A percentile compares a stretch with the other conserved stretches of the same genome.
phyloP scores from a whole-genome alignment of 2,888 invertebrate genomes.

The Gnatocerus cornutus region DNA sequence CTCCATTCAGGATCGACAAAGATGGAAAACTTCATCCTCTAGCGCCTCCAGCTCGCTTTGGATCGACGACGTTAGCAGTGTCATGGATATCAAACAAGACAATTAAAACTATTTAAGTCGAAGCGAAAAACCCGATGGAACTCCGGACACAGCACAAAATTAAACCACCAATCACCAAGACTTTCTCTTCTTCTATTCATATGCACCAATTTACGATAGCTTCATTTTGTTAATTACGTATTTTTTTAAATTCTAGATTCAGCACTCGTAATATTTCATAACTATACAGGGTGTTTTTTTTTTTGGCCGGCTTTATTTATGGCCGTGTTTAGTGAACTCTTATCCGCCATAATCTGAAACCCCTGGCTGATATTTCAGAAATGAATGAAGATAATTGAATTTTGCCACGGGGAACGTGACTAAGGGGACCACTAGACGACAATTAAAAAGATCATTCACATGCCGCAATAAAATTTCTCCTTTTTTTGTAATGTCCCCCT shows the following conservation, averaged over 20 bases:
- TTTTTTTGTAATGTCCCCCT: conserved; percentile 17
- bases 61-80: conserved; percentile 38
- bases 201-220: conserved; percentile 20
- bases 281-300: conserved; percentile 38
- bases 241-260: conserved; percentile 30
- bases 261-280: conserved; percentile 22
- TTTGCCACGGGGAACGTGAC: conserved; percentile 32
- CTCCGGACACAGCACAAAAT: conserved; percentile 11
- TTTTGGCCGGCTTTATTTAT: conserved; percentile 27
- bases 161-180: conserved; percentile 15
- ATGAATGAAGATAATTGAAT: conserved; percentile 44
- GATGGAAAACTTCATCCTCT: conserved; percentile 28
- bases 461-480: conserved; percentile 30
- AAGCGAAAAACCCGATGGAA: conserved; percentile 24
- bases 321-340: conserved; percentile 39
- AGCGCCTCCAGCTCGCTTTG: conserved; percentile 29
- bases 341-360: conserved; percentile 35
- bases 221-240: conserved; percentile 32
- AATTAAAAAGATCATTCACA: conserved; percentile 42
- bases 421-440: conserved; percentile 39
- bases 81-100: conserved; percentile 42
- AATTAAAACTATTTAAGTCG: conserved; percentile 44
- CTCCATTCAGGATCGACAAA: conserved; percentile 17
- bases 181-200: conserved; percentile 9
- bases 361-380: conserved; percentile 40